Evolutionary conservation across 2,113 vertebrate genomes (phyloP).

Genomic region (Ondatra zibethicus): DNA sequence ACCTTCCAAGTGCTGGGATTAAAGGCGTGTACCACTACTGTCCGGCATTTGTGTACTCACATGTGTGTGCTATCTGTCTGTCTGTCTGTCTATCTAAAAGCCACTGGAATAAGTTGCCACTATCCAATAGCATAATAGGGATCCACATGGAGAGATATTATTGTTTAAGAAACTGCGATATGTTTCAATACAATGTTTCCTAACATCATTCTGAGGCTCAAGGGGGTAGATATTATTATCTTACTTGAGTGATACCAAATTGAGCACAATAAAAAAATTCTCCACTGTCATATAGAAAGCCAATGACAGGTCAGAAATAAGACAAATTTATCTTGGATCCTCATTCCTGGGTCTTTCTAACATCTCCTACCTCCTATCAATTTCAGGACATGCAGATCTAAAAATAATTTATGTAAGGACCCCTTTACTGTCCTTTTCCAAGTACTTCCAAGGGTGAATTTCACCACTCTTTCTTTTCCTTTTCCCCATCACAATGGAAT

Average conservation of each 20-base stretch:
- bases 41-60: background rate
- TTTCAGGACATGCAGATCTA: background rate
- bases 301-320: background rate
- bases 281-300: background rate
- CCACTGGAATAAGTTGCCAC: background rate
- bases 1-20: no score
- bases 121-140: background rate
- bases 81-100: background rate
- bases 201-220: background rate
- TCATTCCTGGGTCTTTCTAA: background rate
- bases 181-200: background rate
- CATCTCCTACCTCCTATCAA: fast-evolving
- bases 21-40: no score
- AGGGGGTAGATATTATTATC: background rate
- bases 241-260: background rate
- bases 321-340: background rate
- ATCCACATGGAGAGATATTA: background rate
- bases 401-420: background rate
- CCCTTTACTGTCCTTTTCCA: background rate
- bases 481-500: background rate
- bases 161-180: background rate
- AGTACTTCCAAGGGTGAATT: background rate
- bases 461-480: background rate
- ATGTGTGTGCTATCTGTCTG: no score
- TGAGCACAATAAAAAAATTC: background rate